Conservation (phyloP, 2,113 vertebrate genomes). For the Halichoerus grypus region DNA sequence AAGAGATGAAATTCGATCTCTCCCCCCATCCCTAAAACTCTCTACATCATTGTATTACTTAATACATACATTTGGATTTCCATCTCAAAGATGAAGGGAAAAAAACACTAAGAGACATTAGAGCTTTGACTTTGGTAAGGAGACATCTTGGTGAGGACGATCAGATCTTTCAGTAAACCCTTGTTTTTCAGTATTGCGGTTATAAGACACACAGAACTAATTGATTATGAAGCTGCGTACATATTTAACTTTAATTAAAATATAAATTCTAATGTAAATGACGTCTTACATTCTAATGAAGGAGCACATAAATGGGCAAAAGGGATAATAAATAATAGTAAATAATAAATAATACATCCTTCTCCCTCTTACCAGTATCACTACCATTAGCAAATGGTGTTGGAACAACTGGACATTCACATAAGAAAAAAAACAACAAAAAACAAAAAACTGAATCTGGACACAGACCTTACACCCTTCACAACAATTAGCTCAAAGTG, state of each 20-base stretch:
- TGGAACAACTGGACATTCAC: background rate
- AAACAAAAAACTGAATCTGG: background rate
- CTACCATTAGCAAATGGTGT: background rate
- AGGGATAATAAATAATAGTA: background rate
- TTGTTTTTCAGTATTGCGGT: background rate
- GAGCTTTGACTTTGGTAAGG: background rate
- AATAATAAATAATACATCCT: background rate
- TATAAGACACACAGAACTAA: background rate
- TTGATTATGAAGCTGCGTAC: background rate
- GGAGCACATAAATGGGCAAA: background rate
- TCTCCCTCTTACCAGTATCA: background rate
- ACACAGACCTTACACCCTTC: background rate
- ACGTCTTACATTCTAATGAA: background rate
- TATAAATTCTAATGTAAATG: background rate
- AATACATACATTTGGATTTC: background rate
- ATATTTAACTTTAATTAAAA: background rate
- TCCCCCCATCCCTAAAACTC: background rate
- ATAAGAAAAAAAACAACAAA: background rate
- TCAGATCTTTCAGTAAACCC: accelerated
- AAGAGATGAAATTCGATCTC: background rate
- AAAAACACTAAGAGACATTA: background rate
- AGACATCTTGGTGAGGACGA: background rate
- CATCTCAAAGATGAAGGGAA: background rate
- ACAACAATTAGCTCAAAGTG: background rate
- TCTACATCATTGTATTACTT: background rate